Base-by-base conservation (phyloP, 2,888 invertebrate genomes). In the Gibbula magus region DNA sequence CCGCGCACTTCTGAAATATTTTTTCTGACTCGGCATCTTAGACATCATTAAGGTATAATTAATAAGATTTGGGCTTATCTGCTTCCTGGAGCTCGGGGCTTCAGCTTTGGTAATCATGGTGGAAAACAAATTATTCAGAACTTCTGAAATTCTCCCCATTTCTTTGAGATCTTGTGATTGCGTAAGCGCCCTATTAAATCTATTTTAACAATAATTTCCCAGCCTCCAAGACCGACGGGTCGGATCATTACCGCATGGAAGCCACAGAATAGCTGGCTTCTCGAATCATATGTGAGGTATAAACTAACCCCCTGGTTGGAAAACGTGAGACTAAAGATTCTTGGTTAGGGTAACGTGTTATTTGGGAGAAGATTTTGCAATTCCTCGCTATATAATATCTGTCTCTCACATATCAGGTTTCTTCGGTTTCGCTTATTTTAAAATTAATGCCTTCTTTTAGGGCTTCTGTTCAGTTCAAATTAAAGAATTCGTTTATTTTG, bases 111-210 rank as follows among this genome's bases (percentile, higher is more conserved):
- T 25, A 25, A 29, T 8, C 61, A n/a, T 61, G 25, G 29, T 8
- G 25, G 25, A 45, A 13, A 61, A 61, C 61, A 61, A 61, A 61
- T 61, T 61, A 61, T 29, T 29, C 61, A 5, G 16, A 29, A 61
- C 61, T 61, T 61, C 61, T 29, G 61, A 29, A 61, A 61, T 61
- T 61, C 61, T 29, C 18, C 13, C 61, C 61, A 22, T 61, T 61
- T 61, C 61, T 25, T 61, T 13, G 61, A 61, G 61, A 61, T 61
- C 25, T n/a, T n/a, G 25, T 16, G 61, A 61, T 61, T 61, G 61
- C 61, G 29, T 61, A 61, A 61, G 29, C 61, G 29, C 61, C 61
- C 61, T 29, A 61, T 61, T 61, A 61, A 61, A 61, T 61, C 61
- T 61, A 61, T 61, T 61, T 61, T 22, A 10, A 61, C 61, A 29